A percentile compares a stretch with the other conserved stretches of the same genome.
These are phyloP conservation scores for Cantharis lateralis DNA, from an alignment of 2,888 invertebrate species.

Conservation along the genomic window DNA sequence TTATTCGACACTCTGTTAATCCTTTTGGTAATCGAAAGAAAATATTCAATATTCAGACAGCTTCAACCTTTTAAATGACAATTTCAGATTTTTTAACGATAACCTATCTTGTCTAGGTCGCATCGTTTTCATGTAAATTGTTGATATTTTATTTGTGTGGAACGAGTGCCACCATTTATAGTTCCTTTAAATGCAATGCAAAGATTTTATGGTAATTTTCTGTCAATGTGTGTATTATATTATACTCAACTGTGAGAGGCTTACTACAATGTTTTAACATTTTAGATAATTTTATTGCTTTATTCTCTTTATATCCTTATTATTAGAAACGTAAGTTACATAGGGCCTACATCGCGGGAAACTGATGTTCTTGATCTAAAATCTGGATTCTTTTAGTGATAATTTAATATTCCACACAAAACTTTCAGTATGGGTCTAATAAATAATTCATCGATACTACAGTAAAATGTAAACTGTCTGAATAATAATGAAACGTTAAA, in stretches of 20 bases:
- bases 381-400: background rate
- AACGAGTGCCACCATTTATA: background rate
- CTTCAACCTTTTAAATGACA: background rate
- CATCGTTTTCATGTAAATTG: background rate
- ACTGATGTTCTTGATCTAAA: background rate
- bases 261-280: background rate
- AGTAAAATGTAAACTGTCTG: background rate
- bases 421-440: background rate
- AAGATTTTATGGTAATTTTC: background rate
- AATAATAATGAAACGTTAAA: background rate
- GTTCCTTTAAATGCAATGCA: background rate
- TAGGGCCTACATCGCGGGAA: background rate
- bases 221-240: background rate
- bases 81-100: background rate
- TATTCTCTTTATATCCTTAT: background rate
- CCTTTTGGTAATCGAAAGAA: background rate
- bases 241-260: background rate
- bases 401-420: background rate
- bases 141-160: background rate
- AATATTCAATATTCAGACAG: background rate
- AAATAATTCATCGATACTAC: background rate
- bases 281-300: background rate
- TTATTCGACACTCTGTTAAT: background rate
- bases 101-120: background rate
- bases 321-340: background rate